These are phyloP conservation scores for Agelastica alni DNA, from an alignment of 2,888 invertebrate species.

Conservation along the genomic window DNA sequence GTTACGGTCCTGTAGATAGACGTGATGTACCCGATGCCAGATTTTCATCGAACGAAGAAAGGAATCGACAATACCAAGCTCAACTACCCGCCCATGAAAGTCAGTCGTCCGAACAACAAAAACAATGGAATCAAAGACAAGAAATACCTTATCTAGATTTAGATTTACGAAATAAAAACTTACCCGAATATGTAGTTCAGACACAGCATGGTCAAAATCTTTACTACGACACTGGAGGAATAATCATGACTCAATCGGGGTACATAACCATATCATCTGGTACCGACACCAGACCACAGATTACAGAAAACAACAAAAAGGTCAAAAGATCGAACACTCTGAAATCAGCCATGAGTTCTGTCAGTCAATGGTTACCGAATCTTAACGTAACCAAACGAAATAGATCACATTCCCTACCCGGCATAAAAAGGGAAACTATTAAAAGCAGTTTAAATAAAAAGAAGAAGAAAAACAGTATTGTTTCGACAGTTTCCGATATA, in stretches of 20 bases:
- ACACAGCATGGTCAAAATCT: slow-evolving; percentile 47
- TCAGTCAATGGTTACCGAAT: slow-evolving; percentile 81
- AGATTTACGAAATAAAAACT: slow-evolving; percentile 60
- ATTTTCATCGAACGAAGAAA: slow-evolving; percentile 56
- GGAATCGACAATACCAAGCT: slow-evolving; percentile 42
- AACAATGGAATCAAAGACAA: slow-evolving; percentile 53
- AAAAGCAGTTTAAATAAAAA: slow-evolving; percentile 53
- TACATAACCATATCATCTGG: slow-evolving; percentile 74
- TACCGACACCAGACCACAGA: slow-evolving; percentile 52
- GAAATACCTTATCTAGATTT: slow-evolving; percentile 56
- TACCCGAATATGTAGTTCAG: slow-evolving; percentile 57
- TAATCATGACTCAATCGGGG: slow-evolving; percentile 79
- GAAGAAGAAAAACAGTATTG: slow-evolving; percentile 80
- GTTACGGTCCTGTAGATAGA: slow-evolving; percentile 55
- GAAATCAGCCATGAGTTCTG: slow-evolving; percentile 79
- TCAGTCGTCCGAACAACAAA: slow-evolving; percentile 48
- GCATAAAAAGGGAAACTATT: slow-evolving; percentile 62
- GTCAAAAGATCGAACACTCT: slow-evolving; percentile 69
- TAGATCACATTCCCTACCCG: slow-evolving; percentile 81
- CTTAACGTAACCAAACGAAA: slow-evolving; percentile 76
- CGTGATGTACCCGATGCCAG: slow-evolving; percentile 52
- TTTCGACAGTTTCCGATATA: slow-evolving; percentile 83
- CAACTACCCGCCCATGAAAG: slow-evolving; percentile 49
- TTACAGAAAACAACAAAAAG: slow-evolving; percentile 66
- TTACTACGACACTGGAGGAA: slow-evolving; percentile 60